Evolutionary conservation across 2,113 vertebrate species (phyloP).

Genomic region (Zosterops lateralis): DNA sequence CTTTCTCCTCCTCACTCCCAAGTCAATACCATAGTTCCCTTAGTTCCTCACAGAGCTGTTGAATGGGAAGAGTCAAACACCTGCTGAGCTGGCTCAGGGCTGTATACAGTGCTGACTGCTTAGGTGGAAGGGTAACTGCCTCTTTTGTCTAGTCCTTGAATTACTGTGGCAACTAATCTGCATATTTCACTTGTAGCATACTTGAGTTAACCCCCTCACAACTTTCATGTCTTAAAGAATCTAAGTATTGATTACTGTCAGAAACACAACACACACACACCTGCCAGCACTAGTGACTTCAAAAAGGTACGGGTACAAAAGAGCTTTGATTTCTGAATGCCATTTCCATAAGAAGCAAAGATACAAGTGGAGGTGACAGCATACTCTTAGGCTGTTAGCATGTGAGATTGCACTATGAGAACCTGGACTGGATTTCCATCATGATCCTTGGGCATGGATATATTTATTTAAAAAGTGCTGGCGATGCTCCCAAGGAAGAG

Average conservation of each 20-base stretch:
- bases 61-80: slow-evolving; percentile 41
- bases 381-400: neutral
- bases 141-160: neutral
- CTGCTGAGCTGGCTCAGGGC: slow-evolving; percentile 18
- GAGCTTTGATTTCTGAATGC: neutral
- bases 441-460: neutral
- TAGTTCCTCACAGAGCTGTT: neutral
- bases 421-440: neutral
- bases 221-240: neutral
- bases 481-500: neutral
- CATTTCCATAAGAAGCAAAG: neutral
- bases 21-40: neutral
- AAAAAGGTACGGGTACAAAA: neutral
- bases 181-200: neutral
- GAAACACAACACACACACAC: neutral
- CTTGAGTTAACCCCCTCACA: neutral
- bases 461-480: neutral
- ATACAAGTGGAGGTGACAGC: neutral
- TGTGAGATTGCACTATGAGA: neutral
- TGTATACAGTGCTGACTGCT: neutral
- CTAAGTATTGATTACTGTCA: neutral
- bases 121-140: slow-evolving; percentile 31
- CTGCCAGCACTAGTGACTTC: neutral
- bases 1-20: neutral
- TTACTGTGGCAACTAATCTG: slow-evolving; percentile 17